Evolutionary conservation across 1,140 invertebrate genomes (phyloP).

Genomic region (Galendromus occidentalis): DNA sequence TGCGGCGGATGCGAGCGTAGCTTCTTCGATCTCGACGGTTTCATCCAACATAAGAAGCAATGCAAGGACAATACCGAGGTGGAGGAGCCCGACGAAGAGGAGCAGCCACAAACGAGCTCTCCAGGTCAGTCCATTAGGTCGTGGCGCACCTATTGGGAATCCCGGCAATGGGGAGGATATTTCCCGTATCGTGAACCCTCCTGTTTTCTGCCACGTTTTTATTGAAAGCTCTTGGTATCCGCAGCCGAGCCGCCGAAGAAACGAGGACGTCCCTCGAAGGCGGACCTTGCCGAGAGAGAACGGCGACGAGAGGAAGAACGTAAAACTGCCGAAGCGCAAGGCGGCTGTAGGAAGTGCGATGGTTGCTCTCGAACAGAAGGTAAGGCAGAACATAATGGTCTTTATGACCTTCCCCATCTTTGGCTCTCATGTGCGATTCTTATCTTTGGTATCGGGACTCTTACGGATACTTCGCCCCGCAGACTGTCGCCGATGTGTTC

Average conservation of each 20-base stretch:
- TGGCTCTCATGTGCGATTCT: too few relatives aligned
- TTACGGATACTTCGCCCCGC: not conserved
- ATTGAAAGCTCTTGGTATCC: not conserved
- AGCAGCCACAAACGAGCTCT: not conserved
- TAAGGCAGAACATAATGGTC: too few relatives aligned
- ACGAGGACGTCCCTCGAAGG: not conserved
- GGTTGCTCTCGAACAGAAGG: not conserved
- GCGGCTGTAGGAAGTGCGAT: not conserved
- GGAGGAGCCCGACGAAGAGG: not conserved
- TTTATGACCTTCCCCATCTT: too few relatives aligned
- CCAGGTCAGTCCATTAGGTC: not conserved
- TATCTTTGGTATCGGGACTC: too few relatives aligned
- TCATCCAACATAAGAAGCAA: not conserved
- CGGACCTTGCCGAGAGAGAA: not conserved
- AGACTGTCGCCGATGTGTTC: constrained; percentile 4
- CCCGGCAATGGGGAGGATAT: not conserved
- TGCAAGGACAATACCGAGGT: not conserved
- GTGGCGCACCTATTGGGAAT: not conserved
- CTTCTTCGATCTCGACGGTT: not conserved
- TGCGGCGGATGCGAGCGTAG: not conserved
- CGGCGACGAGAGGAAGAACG: constrained; percentile 1
- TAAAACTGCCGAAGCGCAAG: not conserved
- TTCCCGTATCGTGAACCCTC: not conserved
- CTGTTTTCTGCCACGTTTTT: not conserved
- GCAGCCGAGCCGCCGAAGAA: not conserved